Percentiles rank a stretch among this genome's conserved stretches.
These are phyloP conservation scores for Xyliphius kryptos DNA, from an alignment of 2,113 vertebrate genomes.

Conservation along the genomic window DNA sequence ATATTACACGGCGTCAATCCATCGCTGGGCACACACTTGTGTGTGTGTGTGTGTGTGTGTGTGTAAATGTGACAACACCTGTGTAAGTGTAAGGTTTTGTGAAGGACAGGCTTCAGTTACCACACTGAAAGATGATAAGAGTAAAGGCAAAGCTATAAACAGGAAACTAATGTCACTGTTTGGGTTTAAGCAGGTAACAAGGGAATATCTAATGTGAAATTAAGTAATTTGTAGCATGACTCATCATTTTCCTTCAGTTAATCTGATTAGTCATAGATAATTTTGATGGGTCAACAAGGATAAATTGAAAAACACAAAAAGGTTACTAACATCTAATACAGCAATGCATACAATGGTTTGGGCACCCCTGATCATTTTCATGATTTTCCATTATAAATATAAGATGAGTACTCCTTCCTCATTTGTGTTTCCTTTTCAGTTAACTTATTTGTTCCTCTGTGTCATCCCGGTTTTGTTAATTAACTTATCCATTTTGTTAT, in stretches of 20 bases:
- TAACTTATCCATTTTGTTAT: too few relatives aligned
- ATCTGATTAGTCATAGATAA: constrained; percentile 8
- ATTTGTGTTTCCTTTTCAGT: too few relatives aligned
- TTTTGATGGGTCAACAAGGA: constrained; percentile 12
- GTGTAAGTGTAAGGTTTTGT: background rate
- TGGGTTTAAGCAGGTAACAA: constrained; percentile 18
- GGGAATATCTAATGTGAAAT: background rate
- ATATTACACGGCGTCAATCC: too few relatives aligned
- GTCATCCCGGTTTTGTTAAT: too few relatives aligned
- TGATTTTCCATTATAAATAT: too few relatives aligned
- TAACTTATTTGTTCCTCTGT: too few relatives aligned
- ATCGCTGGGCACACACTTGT: background rate
- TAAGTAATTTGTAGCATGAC: background rate
- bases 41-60: constrained; percentile 1
- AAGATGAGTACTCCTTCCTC: too few relatives aligned
- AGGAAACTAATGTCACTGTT: constrained; percentile 40
- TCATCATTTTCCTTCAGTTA: constrained; percentile 3
- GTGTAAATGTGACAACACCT: constrained; percentile 1
- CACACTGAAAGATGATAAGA: background rate
- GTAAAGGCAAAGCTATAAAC: constrained; percentile 36
- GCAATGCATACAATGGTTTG: background rate
- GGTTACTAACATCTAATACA: background rate
- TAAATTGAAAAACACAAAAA: constrained; percentile 1
- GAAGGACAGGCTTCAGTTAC: constrained; percentile 32
- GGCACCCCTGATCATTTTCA: too few relatives aligned